Evolutionary conservation across 2,113 vertebrate genomes (phyloP), one percentile per base, ranked within the genome.

Genomic region (Odobenus rosmarus): DNA sequence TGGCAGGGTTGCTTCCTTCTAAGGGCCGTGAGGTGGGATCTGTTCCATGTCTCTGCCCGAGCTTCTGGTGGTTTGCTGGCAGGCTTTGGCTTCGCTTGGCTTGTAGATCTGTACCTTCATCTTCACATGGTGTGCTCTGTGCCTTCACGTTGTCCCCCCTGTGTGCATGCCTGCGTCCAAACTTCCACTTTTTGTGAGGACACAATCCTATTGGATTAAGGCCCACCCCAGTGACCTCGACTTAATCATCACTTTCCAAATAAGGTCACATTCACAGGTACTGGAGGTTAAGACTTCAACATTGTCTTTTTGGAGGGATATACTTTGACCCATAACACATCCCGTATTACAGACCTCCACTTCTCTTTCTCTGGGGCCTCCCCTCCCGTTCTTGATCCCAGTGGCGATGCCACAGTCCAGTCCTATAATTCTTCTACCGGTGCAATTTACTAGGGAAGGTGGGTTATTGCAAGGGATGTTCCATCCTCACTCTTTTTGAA

Each of bases 401-500:
- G 18, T 82, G 53, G 28, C 5, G 13, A 14, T 0, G 5, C 53
- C 23, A 53, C 18, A 12, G 3, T 81, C 11, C 33, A 67, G 24
- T 82, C 49, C 55, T 53, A 64, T 69, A 82, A 93, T 19, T 92
- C 59, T 90, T 79, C 42, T 8, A 80, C 28, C 11, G 23, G 31
- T 79, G 21, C 24, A 61, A 76, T 71, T 64, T 62, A 64, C 33
- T 82, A 49, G 14, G 23, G 2, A 82, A 89, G n/a, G 9, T 90
- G 79, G 18, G 28, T 89, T 76, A 55, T 71, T 90, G 88, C 42
- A 95, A 95, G n/a, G 59, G 86, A 49, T 59, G 31, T 76, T 77
- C 88, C 51, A 85, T 55, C 71, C 42, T 95, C 62, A 88, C 67
- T 86, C 2, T 93, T 96, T 93, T 92, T 88, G n/a, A 94, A 96